Percentiles rank a stretch among this genome's conserved stretches.
phyloP scores from a whole-genome alignment of 1,140 invertebrate species.

The Achroia grisella region DNA sequence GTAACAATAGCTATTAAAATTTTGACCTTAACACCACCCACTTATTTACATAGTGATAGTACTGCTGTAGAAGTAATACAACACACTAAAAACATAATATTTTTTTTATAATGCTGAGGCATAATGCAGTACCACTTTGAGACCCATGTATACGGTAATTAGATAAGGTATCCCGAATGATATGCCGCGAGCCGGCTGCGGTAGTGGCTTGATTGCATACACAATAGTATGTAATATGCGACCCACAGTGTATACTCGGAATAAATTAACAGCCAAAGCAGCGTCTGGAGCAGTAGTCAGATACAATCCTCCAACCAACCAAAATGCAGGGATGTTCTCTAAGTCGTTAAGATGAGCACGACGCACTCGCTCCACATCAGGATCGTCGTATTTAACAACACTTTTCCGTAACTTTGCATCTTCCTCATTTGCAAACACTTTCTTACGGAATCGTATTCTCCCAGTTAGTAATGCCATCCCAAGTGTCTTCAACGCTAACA shows the following conservation, averaged over 20 bases:
- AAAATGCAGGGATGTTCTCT: constrained; percentile 80
- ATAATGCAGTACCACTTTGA: constrained; percentile 22
- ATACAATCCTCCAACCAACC: constrained; percentile 76
- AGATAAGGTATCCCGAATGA: constrained; percentile 38
- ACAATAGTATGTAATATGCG: constrained; percentile 77
- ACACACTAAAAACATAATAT: no score
- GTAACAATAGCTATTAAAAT: no score
- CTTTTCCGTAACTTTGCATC: constrained; percentile 45
- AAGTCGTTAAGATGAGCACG: constrained; percentile 81
- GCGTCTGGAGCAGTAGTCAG: constrained; percentile 73
- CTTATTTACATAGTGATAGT: no score
- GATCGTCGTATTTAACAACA: constrained; percentile 61
- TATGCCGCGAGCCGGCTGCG: constrained; percentile 76
- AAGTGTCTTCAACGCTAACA: constrained; percentile 74
- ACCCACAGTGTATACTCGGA: constrained; percentile 73
- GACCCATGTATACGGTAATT: constrained; percentile 31
- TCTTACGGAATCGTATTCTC: constrained; percentile 53
- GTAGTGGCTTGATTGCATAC: constrained; percentile 73
- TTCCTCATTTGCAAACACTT: constrained; percentile 55
- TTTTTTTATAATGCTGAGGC: constrained; percentile 24
- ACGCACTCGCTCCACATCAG: constrained; percentile 64
- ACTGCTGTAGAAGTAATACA: no score
- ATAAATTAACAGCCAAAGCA: constrained; percentile 68
- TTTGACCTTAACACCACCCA: no score
- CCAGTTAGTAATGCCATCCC: constrained; percentile 69